Conservation (phyloP, 2,113 vertebrate genomes). For the Etheostoma cragini region DNA sequence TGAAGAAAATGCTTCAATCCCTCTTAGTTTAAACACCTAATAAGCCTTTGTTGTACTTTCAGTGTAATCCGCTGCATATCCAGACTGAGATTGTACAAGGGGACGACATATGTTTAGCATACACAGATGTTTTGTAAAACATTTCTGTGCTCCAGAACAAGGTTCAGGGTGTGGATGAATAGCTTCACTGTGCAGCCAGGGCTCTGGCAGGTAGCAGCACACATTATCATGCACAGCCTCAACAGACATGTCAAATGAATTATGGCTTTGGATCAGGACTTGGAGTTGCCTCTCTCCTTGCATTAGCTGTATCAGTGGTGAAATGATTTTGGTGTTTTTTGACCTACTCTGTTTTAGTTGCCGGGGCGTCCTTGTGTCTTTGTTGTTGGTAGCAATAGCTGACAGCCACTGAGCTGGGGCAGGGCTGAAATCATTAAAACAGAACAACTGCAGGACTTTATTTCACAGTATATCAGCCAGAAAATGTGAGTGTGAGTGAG, state of each 20-base stretch:
- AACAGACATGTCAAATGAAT: constrained; percentile 68
- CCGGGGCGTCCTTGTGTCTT: constrained; percentile 19
- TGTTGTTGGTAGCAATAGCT: constrained; percentile 29
- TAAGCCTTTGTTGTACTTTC: not conserved
- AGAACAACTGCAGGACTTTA: not conserved
- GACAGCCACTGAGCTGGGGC: constrained; percentile 13
- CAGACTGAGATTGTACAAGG: constrained; percentile 15
- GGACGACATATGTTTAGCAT: constrained; percentile 56
- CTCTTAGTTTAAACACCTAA: not conserved
- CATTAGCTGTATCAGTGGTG: constrained; percentile 26
- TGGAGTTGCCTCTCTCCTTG: constrained; percentile 31
- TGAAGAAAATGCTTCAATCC: not conserved
- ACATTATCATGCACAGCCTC: constrained; percentile 61
- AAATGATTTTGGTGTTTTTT: constrained; percentile 27
- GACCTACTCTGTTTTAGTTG: constrained; percentile 30
- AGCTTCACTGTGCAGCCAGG: constrained; percentile 65
- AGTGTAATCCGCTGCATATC: constrained; percentile 1
- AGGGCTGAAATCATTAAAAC: constrained; percentile 3
- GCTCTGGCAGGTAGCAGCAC: constrained; percentile 61
- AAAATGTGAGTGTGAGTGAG: too few species aligned
- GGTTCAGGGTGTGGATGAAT: constrained; percentile 72
- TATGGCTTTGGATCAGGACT: constrained; percentile 38
- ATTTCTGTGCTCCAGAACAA: constrained; percentile 60
- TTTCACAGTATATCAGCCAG: not conserved
- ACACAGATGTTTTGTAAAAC: constrained; percentile 72